Conservation (phyloP, 2,797 vertebrate species). For the Pterois miles region DNA sequence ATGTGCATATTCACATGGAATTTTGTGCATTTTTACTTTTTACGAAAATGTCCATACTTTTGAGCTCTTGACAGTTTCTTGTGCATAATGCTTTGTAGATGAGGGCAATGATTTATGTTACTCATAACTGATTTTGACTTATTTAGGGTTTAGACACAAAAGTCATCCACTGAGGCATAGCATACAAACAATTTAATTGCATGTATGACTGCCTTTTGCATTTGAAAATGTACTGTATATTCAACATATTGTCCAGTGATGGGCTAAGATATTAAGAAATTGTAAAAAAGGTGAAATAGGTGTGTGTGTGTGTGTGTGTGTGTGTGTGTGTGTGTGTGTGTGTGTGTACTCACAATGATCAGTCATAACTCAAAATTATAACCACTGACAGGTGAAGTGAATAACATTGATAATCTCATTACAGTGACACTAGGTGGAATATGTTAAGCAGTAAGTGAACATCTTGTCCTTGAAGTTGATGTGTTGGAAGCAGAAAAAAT, state of each 20-base stretch:
- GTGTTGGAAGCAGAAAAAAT: no score
- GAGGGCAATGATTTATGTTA: background rate
- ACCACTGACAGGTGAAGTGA: no score
- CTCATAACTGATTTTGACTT: background rate
- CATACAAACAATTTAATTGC: background rate
- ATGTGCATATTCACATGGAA: background rate
- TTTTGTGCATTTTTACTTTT: background rate
- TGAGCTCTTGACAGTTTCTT: background rate
- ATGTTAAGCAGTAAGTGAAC: no score
- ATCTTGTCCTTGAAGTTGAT: no score
- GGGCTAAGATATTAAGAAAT: background rate
- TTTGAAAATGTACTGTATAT: no score
- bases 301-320: constrained; percentile 2
- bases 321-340: no score
- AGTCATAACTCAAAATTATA: no score
- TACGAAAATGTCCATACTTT: background rate
- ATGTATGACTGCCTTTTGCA: no score
- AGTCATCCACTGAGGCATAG: background rate
- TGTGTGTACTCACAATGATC: no score
- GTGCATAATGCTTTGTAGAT: background rate
- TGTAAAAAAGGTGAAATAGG: background rate
- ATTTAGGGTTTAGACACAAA: background rate
- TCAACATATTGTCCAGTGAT: background rate
- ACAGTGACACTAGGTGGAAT: no score
- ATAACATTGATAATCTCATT: no score